Percentiles rank a stretch among this genome's conserved stretches.
These are phyloP conservation scores for Diadema setosum DNA, from an alignment of 35 echinoderm and acorn worm genomes.

Conservation along the genomic window DNA sequence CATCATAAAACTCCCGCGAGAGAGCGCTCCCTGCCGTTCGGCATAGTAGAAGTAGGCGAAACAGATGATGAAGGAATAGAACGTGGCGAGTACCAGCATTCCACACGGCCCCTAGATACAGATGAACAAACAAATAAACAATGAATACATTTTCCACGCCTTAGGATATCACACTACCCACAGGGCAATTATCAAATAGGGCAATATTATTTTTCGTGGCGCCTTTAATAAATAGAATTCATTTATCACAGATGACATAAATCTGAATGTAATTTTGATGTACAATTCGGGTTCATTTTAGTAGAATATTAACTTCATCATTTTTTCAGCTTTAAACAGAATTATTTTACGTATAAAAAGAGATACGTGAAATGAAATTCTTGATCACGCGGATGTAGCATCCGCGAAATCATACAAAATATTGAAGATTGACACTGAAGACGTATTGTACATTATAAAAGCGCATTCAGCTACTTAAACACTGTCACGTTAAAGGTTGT, in stretches of 20 bases:
- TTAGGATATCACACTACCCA: too few species aligned
- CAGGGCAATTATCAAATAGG: background rate
- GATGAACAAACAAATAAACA: background rate
- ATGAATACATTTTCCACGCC: background rate
- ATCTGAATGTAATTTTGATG: background rate
- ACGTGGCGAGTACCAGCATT: constrained; percentile 48
- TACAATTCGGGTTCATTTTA: background rate
- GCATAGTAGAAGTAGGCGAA: constrained; percentile 61
- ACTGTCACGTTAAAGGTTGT: background rate
- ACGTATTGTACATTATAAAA: too few species aligned
- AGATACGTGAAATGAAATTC: background rate
- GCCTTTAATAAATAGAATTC: background rate
- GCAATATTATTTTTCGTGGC: background rate
- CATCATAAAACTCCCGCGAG: constrained; percentile 19
- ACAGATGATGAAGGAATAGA: constrained; percentile 56
- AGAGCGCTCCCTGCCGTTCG: background rate
- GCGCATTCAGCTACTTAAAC: too few species aligned
- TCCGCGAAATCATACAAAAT: background rate
- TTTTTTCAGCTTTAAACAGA: too few species aligned
- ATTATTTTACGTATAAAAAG: too few species aligned
- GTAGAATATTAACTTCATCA: too few species aligned
- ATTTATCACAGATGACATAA: background rate
- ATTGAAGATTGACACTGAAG: too few species aligned
- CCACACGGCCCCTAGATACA: constrained; percentile 41
- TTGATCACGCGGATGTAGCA: background rate